Evolutionary conservation across 1,140 invertebrate genomes (phyloP).

Genomic region (Diorhabda elongata): DNA sequence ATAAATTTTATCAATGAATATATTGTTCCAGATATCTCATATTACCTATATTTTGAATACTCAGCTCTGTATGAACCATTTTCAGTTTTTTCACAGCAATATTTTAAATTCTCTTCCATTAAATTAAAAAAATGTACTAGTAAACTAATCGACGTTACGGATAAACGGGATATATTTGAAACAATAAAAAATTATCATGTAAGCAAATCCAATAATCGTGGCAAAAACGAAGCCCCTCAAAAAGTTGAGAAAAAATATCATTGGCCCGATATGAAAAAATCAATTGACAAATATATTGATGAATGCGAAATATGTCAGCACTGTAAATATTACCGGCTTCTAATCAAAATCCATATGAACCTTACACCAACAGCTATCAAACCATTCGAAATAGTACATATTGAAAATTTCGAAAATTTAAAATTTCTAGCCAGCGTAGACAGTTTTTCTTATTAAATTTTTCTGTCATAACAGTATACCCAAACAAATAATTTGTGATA

Average conservation of each 20-base stretch:
- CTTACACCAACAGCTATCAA: conserved; percentile 13
- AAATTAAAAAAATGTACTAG: conserved; percentile 10
- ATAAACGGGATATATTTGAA: conserved; percentile 15
- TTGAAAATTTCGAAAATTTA: conserved; percentile 19
- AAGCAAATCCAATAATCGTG: conserved; percentile 21
- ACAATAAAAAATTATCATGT: conserved; percentile 22
- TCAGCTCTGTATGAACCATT: too few relatives aligned
- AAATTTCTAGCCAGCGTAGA: conserved; percentile 25
- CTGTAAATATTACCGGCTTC: conserved; percentile 24
- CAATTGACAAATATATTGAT: conserved; percentile 20
- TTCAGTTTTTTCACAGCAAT: neutral
- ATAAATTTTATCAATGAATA: conserved; percentile 9
- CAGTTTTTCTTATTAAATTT: conserved; percentile 12
- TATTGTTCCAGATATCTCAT: conserved; percentile 11
- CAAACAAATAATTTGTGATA: conserved; percentile 27
- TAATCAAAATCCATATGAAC: conserved; percentile 15
- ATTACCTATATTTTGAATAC: conserved; percentile 20
- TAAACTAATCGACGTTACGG: conserved; percentile 17
- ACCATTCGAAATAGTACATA: conserved; percentile 24
- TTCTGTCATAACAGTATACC: conserved; percentile 26
- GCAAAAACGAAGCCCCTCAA: conserved; percentile 18
- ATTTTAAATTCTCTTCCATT: conserved; percentile 19
- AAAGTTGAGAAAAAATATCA: conserved; percentile 19
- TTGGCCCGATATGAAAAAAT: conserved; percentile 19
- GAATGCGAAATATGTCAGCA: conserved; percentile 21